Conservation (phyloP, 2,888 invertebrate species). For the Pyrochroa serraticornis region DNA sequence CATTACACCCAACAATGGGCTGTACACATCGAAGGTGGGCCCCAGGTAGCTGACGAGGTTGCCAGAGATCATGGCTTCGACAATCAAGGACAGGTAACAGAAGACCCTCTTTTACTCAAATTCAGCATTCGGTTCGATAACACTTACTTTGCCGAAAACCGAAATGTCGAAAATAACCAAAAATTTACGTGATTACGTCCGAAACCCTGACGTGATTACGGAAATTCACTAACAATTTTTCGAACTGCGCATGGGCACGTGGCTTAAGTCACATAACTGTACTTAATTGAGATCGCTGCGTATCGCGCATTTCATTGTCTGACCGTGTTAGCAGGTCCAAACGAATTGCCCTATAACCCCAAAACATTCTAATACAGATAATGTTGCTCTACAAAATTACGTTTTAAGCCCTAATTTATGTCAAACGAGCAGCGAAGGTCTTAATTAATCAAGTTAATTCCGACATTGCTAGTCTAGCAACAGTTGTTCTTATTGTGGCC, state of each 20-base stretch:
- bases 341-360: no score
- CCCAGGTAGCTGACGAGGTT: slow-evolving; percentile 71
- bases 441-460: background rate
- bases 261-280: slow-evolving; percentile 18
- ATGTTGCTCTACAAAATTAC: no score
- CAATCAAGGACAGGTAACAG: slow-evolving; percentile 83
- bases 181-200: background rate
- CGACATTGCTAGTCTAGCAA: background rate
- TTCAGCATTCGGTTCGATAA: slow-evolving; percentile 31
- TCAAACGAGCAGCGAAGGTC: no score
- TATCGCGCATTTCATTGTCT: no score
- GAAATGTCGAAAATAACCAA: slow-evolving; percentile 8
- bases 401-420: no score
- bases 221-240: slow-evolving; percentile 3
- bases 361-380: no score
- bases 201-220: slow-evolving; percentile 1
- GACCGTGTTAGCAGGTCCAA: background rate
- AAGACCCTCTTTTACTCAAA: slow-evolving; percentile 15
- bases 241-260: slow-evolving; percentile 10
- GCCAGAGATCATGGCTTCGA: slow-evolving; percentile 83
- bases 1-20: slow-evolving; percentile 87
- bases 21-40: slow-evolving; percentile 75
- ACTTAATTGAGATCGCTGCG: background rate
- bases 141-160: slow-evolving; percentile 24
- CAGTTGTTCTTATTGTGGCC: background rate